Evolutionary conservation across 2,113 vertebrate genomes (phyloP).

Genomic region (Pavo muticus): DNA sequence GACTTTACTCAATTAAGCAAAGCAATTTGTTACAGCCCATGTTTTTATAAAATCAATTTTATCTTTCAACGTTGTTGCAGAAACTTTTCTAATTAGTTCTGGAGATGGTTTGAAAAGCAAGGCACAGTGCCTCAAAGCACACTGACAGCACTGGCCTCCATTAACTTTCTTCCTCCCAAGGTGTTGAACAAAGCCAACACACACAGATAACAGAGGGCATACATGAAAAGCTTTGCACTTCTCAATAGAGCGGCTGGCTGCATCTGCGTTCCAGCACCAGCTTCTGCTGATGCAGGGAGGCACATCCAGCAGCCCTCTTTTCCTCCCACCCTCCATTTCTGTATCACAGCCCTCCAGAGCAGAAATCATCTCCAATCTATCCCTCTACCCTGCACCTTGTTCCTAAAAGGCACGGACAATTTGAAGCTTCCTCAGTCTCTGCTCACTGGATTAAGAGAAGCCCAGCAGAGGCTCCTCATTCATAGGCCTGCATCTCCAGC

Average conservation of each 20-base stretch:
- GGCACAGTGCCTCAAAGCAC: background rate
- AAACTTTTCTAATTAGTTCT: background rate
- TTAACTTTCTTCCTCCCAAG: background rate
- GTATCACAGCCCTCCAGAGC: background rate
- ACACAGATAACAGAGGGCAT: background rate
- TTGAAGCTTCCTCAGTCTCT: background rate
- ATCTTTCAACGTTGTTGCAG: background rate
- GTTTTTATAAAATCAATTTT: background rate
- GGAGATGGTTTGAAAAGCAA: background rate
- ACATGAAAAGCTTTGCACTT: background rate
- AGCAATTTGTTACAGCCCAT: background rate
- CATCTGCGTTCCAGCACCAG: background rate
- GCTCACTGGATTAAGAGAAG: background rate
- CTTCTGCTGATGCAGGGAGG: background rate
- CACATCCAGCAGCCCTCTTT: background rate
- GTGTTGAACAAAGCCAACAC: background rate
- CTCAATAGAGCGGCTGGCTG: accelerated
- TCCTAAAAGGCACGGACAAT: background rate
- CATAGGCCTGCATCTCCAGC: background rate
- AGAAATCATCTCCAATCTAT: background rate
- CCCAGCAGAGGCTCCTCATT: background rate
- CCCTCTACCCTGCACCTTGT: accelerated
- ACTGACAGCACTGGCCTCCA: background rate
- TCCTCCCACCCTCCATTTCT: background rate
- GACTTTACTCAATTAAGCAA: conserved; percentile 1